Evolutionary conservation across 2,113 vertebrate species (phyloP).

Genomic region (Limanda limanda): DNA sequence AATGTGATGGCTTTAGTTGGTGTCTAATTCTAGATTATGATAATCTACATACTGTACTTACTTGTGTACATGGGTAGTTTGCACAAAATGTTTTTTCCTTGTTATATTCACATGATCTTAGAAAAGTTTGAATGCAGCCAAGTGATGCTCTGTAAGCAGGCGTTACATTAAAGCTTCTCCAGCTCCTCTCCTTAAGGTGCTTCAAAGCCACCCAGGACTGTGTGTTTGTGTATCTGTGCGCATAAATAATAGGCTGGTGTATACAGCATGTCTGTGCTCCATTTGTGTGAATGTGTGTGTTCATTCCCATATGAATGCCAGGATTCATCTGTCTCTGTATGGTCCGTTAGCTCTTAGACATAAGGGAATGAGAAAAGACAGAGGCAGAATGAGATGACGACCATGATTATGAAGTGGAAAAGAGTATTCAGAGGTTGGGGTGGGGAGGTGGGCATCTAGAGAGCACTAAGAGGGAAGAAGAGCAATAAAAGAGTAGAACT

Average conservation of each 20-base stretch:
- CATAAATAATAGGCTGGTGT: neutral
- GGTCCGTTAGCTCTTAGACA: slow-evolving; percentile 7
- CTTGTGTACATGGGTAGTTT: no score
- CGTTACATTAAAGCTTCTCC: neutral
- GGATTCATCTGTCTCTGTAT: slow-evolving; percentile 1
- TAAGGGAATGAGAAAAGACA: slow-evolving; percentile 7
- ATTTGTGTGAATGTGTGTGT: slow-evolving; percentile 1
- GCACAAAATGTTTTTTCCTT: neutral
- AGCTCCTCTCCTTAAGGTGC: neutral
- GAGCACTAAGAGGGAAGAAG: slow-evolving; percentile 18
- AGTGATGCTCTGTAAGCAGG: no score
- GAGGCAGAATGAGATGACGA: slow-evolving; percentile 18
- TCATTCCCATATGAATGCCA: slow-evolving; percentile 5
- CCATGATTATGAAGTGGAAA: slow-evolving; percentile 34
- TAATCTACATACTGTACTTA: neutral
- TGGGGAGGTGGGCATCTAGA: slow-evolving; percentile 8
- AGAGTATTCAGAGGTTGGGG: slow-evolving; percentile 6
- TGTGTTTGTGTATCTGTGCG: neutral
- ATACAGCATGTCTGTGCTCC: neutral
- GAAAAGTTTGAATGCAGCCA: neutral
- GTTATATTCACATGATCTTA: neutral
- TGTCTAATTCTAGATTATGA: neutral
- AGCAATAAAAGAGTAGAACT: slow-evolving; percentile 24
- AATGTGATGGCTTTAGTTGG: neutral
- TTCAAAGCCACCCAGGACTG: neutral